phyloP scores from a whole-genome alignment of 2,888 invertebrate species.

The Anorthoa munda region DNA sequence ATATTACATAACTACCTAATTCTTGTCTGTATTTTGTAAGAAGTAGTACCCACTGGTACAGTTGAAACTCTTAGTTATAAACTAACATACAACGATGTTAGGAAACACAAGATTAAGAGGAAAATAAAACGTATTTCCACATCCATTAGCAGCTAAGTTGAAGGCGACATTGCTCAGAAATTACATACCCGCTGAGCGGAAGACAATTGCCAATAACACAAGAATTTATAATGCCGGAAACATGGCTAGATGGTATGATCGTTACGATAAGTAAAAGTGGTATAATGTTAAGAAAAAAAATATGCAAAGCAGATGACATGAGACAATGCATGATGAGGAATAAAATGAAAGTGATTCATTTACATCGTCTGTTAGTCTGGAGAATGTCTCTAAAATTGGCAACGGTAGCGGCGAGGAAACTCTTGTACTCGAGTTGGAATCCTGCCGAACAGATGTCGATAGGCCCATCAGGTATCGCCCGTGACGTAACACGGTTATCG shows the following conservation, averaged over 20 bases:
- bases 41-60: background rate
- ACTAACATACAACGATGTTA: slow-evolving; percentile 20
- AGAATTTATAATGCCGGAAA: slow-evolving; percentile 59
- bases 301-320: slow-evolving; percentile 13
- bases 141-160: slow-evolving; percentile 42
- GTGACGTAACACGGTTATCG: slow-evolving; percentile 13
- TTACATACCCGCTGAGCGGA: slow-evolving; percentile 57
- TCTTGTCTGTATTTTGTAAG: too few relatives aligned
- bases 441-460: slow-evolving; percentile 26
- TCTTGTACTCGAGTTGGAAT: slow-evolving; percentile 12
- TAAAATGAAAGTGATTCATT: slow-evolving; percentile 15
- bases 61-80: background rate
- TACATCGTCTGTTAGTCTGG: slow-evolving; percentile 4
- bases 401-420: background rate
- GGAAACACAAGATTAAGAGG: slow-evolving; percentile 23
- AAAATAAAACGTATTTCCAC: slow-evolving; percentile 48
- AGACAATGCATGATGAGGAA: slow-evolving; percentile 22
- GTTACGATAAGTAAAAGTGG: slow-evolving; percentile 41
- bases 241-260: slow-evolving; percentile 30
- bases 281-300: slow-evolving; percentile 22
- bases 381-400: background rate
- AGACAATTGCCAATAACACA: slow-evolving; percentile 57
- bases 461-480: background rate
- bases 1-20: too few relatives aligned
- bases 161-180: slow-evolving; percentile 55